Base-by-base conservation (phyloP, 2,888 invertebrate species). In the Rhamnusium bicolor region DNA sequence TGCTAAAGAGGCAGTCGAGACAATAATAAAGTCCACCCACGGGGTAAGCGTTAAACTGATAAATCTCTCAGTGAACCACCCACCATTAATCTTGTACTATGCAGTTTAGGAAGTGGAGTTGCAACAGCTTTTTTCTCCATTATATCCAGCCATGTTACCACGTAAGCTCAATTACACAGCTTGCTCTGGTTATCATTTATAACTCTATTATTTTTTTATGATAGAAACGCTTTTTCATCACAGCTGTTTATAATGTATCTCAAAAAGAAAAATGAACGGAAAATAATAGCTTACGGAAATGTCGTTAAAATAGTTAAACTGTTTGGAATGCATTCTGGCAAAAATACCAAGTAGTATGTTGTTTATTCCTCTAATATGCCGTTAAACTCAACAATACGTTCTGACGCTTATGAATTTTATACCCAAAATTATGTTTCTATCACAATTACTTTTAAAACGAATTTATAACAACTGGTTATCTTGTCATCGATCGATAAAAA, bases 61-160 rank as follows among this genome's bases (percentile, higher is more conserved):
- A 67, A 71, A 71, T 65, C 67, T 49, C 27, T 27, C 24, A 63
- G 49, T 32, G 18, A 16, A 56, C 47, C 32, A 21, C 63, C 47
- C 32, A 21, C 63, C 73, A 73, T 76, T 76, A 73, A 76, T 76
- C 75, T 76, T 69, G 71, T 69, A 73, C 71, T 71, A 51, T 62
- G 65, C 65, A 72, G 65, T 69, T 69, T 32, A 53, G 69, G 29
- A 69, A 76, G 71, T 66, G 71, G 63, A 73, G 71, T 53, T 69
- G 76, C 71, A 74, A 76, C 72, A 74, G 76, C 73, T 73, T 76
- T 51, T 76, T 76, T 68, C 71, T 72, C 72, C 69, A 75, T 75
- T 75, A 75, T 68, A 61, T 47, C 66, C 72, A 63, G 72, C 60
- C 58, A 56, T 69, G 65, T 66, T 72, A 69, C 65, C 47, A 60